Conservation (phyloP, 2,113 vertebrate genomes). For the Albula goreensis region DNA sequence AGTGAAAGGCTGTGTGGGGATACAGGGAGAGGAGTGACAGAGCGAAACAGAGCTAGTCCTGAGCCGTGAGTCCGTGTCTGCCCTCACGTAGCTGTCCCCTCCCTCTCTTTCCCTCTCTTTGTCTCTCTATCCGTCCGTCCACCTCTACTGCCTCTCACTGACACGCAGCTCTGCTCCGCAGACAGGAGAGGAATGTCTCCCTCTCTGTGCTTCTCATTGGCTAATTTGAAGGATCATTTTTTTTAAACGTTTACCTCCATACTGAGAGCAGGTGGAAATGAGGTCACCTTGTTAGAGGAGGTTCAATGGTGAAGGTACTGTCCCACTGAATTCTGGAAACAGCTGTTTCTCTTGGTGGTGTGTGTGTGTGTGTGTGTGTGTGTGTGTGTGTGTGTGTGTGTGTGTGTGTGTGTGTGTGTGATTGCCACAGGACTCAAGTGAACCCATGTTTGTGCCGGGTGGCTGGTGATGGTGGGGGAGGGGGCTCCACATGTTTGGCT, state of each 20-base stretch:
- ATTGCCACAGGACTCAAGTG: too few species aligned
- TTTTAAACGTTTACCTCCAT: not conserved
- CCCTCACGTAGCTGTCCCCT: conserved; percentile 66
- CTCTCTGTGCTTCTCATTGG: not conserved
- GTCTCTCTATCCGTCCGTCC: not conserved
- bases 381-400: not conserved
- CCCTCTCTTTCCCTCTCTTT: not conserved
- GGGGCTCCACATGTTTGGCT: too few species aligned
- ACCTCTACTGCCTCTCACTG: not conserved
- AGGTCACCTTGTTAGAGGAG: not conserved
- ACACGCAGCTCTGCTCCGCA: not conserved
- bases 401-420: conserved; percentile 12
- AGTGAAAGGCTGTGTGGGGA: conserved; percentile 48
- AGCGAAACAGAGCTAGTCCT: conserved; percentile 1
- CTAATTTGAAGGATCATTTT: not conserved
- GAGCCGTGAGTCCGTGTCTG: conserved; percentile 56
- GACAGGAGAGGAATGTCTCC: not conserved
- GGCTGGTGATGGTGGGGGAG: too few species aligned
- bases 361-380: not conserved
- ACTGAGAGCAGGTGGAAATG: not conserved
- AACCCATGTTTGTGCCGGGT: too few species aligned
- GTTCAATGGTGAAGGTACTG: not conserved
- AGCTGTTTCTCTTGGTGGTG: not conserved
- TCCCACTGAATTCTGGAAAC: not conserved
- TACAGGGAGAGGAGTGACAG: conserved; percentile 28